A percentile compares a stretch with the other conserved stretches of the same genome.
Evolutionary conservation across 2,797 vertebrate genomes (phyloP).

Genomic region (Trichosurus vulpecula): DNA sequence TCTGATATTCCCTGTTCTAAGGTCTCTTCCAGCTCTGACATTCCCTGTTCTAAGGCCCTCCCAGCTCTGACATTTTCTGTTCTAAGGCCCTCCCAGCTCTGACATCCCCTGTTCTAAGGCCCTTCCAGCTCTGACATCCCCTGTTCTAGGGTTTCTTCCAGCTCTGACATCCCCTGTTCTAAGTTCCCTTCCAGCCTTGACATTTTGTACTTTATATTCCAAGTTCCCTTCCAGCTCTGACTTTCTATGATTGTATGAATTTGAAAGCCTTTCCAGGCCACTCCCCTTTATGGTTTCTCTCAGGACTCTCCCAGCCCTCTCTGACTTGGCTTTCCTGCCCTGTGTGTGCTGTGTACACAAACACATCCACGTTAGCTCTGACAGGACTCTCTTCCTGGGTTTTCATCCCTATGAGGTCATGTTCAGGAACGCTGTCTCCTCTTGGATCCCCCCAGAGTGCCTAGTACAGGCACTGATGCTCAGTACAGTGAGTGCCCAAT

Average conservation of each 20-base stretch:
- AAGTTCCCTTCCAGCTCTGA: not conserved
- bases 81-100: no score
- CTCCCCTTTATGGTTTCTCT: not conserved
- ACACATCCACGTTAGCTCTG: constrained; percentile 52
- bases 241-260: not conserved
- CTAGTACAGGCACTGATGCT: constrained; percentile 52
- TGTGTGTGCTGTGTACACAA: not conserved
- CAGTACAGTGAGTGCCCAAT: constrained; percentile 60
- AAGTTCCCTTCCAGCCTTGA: not conserved
- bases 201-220: no score
- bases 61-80: not conserved
- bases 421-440: constrained; percentile 68
- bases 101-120: no score
- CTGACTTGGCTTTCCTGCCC: not conserved
- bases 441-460: constrained; percentile 58
- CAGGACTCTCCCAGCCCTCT: not conserved
- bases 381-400: not conserved
- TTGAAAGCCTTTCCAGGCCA: not conserved
- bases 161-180: not conserved
- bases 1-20: no score
- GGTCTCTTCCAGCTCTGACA: not conserved
- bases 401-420: constrained; percentile 62
- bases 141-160: not conserved
- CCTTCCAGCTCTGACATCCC: no score
- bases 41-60: not conserved